phyloP scores from a whole-genome alignment of 2,797 vertebrate species.

The Amniataba percoides region DNA sequence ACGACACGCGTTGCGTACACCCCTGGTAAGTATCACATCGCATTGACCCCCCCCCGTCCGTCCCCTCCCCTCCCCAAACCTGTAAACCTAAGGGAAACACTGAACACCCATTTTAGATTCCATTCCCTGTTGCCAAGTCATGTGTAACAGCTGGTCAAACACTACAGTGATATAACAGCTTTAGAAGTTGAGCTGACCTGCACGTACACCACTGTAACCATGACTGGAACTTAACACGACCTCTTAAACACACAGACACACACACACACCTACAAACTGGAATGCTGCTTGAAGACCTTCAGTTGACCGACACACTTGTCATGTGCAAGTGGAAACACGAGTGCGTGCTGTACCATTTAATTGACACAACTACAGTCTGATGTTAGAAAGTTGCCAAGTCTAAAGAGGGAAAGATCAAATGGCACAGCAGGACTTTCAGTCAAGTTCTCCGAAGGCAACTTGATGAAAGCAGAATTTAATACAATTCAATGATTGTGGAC shows the following conservation, averaged over 20 bases:
- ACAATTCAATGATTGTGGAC: not conserved
- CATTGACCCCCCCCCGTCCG: too few relatives aligned
- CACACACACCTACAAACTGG: not conserved
- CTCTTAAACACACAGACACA: not conserved
- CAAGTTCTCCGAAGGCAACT: not conserved
- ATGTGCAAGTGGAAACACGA: not conserved
- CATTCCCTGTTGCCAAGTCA: constrained; percentile 54
- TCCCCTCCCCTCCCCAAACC: too few relatives aligned
- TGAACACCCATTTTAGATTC: too few relatives aligned
- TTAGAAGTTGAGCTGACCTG: constrained; percentile 36
- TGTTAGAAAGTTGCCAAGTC: not conserved
- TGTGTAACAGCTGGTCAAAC: constrained; percentile 79
- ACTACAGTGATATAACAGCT: constrained; percentile 50
- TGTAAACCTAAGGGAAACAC: too few relatives aligned
- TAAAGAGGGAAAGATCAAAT: constrained; percentile 1
- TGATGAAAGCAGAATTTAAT: not conserved
- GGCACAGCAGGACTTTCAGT: not conserved
- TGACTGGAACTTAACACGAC: constrained; percentile 38
- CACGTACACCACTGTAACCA: constrained; percentile 61
- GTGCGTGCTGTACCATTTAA: constrained; percentile 3
- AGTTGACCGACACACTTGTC: constrained; percentile 26
- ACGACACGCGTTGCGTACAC: too few relatives aligned
- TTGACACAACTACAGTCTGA: not conserved
- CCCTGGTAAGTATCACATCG: too few relatives aligned
- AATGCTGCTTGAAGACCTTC: constrained; percentile 26